A percentile compares a stretch with the other conserved stretches of the same genome.
phyloP scores from a whole-genome alignment of 2,888 invertebrate species.

The Leptopterna dolabrata region DNA sequence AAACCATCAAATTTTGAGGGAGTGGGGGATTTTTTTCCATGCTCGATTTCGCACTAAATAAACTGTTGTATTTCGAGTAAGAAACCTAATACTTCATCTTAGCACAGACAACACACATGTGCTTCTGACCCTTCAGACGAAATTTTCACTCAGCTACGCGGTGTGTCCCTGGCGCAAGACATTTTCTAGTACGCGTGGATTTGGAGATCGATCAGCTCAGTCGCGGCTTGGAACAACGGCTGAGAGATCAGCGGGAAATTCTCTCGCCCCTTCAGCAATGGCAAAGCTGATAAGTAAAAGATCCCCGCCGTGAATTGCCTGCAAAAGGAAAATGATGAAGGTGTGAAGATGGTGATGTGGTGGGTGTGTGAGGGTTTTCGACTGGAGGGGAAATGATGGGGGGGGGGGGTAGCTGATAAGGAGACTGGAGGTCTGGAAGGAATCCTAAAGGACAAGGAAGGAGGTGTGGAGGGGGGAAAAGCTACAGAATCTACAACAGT shows the following conservation, averaged over 20 bases:
- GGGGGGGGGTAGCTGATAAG: slow-evolving; percentile 16
- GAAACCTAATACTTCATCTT: no score
- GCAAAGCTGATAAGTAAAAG: background rate
- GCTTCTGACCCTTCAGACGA: no score
- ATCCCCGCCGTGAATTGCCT: background rate
- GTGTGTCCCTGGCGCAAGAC: no score
- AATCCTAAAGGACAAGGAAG: background rate
- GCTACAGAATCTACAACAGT: slow-evolving; percentile 50
- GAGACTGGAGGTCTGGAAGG: background rate
- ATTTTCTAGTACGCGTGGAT: background rate
- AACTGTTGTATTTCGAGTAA: no score
- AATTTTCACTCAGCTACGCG: no score
- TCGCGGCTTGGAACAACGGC: background rate
- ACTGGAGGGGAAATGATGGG: background rate
- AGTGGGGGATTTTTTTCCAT: no score
- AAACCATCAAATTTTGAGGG: no score
- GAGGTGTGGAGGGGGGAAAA: background rate
- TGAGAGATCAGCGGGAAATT: background rate
- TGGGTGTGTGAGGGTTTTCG: background rate
- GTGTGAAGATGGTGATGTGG: background rate
- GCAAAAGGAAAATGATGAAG: background rate
- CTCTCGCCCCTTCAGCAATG: background rate
- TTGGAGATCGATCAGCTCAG: background rate
- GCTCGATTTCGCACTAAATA: no score
- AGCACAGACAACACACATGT: no score